phyloP scores from a whole-genome alignment of 2,888 invertebrate genomes.

The Pachymerium ferrugineum region DNA sequence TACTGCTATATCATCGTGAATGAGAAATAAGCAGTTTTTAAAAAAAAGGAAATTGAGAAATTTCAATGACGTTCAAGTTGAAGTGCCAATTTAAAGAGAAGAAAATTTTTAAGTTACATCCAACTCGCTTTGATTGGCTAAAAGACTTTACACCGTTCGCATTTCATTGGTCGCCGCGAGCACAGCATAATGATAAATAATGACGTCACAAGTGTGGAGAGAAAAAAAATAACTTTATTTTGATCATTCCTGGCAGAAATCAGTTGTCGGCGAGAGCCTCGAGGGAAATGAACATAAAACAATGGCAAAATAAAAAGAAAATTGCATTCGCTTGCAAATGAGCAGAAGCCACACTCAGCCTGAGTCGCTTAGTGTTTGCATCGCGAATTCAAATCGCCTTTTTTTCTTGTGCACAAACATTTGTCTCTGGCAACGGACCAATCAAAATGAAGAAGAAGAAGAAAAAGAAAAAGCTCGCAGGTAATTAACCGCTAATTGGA shows the following conservation, averaged over 20 bases:
- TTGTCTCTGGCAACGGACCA: background rate
- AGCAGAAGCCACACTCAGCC: slow-evolving; percentile 17
- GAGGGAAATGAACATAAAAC: slow-evolving; percentile 22
- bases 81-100: slow-evolving; percentile 4
- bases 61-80: slow-evolving; percentile 3
- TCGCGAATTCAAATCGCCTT: slow-evolving; percentile 22
- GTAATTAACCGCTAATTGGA: slow-evolving; percentile 27
- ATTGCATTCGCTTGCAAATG: slow-evolving; percentile 27
- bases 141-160: background rate
- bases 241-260: slow-evolving; percentile 16
- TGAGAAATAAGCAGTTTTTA: background rate
- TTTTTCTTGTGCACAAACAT: background rate
- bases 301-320: slow-evolving; percentile 22
- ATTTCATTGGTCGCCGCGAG: too few relatives aligned
- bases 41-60: background rate
- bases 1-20: background rate
- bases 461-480: background rate
- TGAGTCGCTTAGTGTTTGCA: slow-evolving; percentile 24
- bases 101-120: too few relatives aligned
- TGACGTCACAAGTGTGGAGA: too few relatives aligned
- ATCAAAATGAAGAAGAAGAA: background rate
- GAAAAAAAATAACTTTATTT: too few relatives aligned
- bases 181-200: too few relatives aligned
- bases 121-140: too few relatives aligned
- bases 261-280: background rate